Evolutionary conservation across 2,888 invertebrate genomes (phyloP), one percentile per base, ranked within the genome.

Genomic region (Leuctra nigra): DNA sequence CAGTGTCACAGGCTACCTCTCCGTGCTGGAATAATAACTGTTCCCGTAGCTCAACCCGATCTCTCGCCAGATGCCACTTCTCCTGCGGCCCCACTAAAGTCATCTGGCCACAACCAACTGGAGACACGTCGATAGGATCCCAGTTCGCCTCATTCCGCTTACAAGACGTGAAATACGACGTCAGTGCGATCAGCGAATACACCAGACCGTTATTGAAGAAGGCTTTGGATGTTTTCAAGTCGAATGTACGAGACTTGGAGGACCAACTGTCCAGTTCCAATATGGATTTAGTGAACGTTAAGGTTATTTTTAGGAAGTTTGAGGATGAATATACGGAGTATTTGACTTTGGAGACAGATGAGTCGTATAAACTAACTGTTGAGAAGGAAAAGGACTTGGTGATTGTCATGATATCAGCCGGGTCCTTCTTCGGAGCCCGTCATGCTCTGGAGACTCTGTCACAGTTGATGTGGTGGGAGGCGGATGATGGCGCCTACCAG

Each of bases 81-180:
- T 76, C 86, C 16, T 90, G 90, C 70, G 86, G 87, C 22, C 78
- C 81, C 56, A 78, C 79, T 23, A 83, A 87, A 64, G 77, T 89
- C 24, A 61, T 73, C 4, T 90, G 89, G 90, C 90, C 90, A 25
- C 83, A 83, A 70, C 89, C 90, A 52, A 87, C 86, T 1, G 84
- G 84, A 0, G 81, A 81, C 58, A 79, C 84, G 25, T 76, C 79
- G 61, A 76, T 88, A 23, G 84, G 84, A 61, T 79, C 79, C 16
- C 79, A 79, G 55, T 82, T 83, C 22, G 75, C 82, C 16, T 77
- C 79, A 23, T 81, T 85, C 62, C 72, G 75, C 55, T 72, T 78
- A n/a, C 72, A 77, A 57, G 75, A 75, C 50, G 71, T 85, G 59
- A 69, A 73, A 13, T 72, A 80, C 48, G 72, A 77, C 59, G 76